Percentiles rank a stretch among this genome's conserved stretches.
Evolutionary conservation across 2,888 invertebrate species (phyloP).

Genomic region (Ennomos fuscantarius): DNA sequence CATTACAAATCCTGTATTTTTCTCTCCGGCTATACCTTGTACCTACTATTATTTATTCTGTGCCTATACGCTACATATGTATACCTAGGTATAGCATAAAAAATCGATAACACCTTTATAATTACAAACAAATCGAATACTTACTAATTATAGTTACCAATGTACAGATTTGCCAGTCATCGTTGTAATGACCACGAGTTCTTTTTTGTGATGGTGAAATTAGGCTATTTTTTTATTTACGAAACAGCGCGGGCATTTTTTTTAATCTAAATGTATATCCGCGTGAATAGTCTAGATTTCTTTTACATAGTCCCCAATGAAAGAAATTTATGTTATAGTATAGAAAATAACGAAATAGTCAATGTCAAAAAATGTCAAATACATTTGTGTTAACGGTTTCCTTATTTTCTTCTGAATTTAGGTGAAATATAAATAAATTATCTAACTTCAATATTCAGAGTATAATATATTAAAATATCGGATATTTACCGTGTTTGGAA

Average conservation of each 20-base stretch:
- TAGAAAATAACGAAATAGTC: too few species aligned
- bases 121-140: slow-evolving; percentile 26
- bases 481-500: too few species aligned
- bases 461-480: too few species aligned
- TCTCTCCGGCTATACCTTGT: too few species aligned
- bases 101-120: slow-evolving; percentile 17
- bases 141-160: slow-evolving; percentile 24
- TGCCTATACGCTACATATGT: too few species aligned
- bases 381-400: too few species aligned
- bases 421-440: too few species aligned
- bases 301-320: background rate
- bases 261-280: slow-evolving; percentile 7
- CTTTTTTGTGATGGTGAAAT: slow-evolving; percentile 23
- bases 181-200: slow-evolving; percentile 3
- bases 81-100: slow-evolving; percentile 8
- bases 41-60: too few species aligned
- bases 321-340: slow-evolving; percentile 4
- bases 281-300: slow-evolving; percentile 17
- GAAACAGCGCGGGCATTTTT: slow-evolving; percentile 15
- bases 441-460: too few species aligned
- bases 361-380: too few species aligned
- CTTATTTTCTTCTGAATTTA: too few species aligned
- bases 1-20: too few species aligned
- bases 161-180: slow-evolving; percentile 16
- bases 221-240: slow-evolving; percentile 15